A percentile compares a stretch with the other conserved stretches of the same genome.
Evolutionary conservation across 23 tunicate species (phyloP).

Genomic region (Corella eumyota): DNA sequence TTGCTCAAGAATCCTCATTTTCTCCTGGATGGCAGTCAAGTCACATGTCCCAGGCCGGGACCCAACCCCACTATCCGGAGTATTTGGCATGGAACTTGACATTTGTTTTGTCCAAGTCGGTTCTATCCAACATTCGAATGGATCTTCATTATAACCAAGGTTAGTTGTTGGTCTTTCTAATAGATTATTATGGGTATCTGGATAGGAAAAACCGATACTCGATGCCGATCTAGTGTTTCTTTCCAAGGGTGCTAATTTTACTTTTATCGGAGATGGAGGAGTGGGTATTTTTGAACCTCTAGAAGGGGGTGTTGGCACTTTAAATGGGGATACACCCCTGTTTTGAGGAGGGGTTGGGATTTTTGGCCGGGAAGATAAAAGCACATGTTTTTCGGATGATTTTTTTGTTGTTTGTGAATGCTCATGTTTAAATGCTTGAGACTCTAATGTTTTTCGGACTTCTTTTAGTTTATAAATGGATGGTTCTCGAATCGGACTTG

Average conservation of each 20-base stretch:
- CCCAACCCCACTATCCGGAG: constrained; percentile 63
- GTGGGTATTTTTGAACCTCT: constrained; percentile 20
- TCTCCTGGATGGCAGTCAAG: constrained; percentile 18
- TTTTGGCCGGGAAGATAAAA: neutral
- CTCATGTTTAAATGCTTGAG: neutral
- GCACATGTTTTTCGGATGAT: neutral
- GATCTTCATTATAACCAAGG: neutral
- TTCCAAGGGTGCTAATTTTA: constrained; percentile 17
- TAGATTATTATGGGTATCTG: neutral
- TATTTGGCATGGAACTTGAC: constrained; percentile 20
- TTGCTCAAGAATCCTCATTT: constrained; percentile 4
- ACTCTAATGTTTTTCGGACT: constrained; percentile 35
- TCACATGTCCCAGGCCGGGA: constrained; percentile 60
- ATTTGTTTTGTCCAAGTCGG: constrained; percentile 48
- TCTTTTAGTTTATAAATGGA: constrained; percentile 35
- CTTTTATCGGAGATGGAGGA: constrained; percentile 44
- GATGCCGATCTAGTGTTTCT: neutral
- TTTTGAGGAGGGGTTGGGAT: neutral
- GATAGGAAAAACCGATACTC: neutral
- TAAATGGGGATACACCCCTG: neutral
- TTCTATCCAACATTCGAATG: constrained; percentile 47
- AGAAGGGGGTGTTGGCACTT: too few relatives aligned
- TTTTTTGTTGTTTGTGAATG: neutral
- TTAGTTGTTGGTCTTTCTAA: neutral
- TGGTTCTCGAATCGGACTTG: constrained; percentile 60